Conservation (phyloP, 1,140 invertebrate genomes). For the Scylla paramamosain region DNA sequence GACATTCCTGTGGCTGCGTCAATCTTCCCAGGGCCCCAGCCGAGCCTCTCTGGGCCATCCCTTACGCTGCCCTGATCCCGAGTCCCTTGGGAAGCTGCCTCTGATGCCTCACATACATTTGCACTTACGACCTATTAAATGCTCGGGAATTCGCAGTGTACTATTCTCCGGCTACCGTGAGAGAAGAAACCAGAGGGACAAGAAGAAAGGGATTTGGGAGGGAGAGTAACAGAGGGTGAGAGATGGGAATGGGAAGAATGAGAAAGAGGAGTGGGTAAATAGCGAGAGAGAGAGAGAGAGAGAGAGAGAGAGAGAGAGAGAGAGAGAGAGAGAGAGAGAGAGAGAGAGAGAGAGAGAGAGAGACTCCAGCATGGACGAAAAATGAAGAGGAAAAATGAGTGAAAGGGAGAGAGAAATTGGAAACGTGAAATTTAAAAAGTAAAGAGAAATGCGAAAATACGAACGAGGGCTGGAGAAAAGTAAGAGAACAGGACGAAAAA, state of each 20-base stretch:
- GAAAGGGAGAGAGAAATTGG: no score
- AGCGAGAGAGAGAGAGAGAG: neutral
- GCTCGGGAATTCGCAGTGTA: constrained; percentile 33
- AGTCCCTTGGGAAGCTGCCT: neutral
- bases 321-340: constrained; percentile 50
- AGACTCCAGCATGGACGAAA: no score
- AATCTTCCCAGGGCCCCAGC: neutral
- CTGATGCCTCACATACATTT: constrained; percentile 60
- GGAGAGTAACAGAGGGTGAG: neutral
- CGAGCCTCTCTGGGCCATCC: neutral
- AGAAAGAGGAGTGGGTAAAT: neutral
- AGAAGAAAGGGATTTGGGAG: neutral
- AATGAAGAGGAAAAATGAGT: no score
- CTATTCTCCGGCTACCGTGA: neutral
- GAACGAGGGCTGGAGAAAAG: no score
- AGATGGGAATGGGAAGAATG: neutral
- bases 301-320: constrained; percentile 47
- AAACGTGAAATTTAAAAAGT: no score
- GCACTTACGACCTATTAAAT: constrained; percentile 68
- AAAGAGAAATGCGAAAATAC: no score
- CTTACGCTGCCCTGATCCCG: constrained; percentile 6
- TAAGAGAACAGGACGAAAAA: no score
- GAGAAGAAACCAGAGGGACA: neutral
- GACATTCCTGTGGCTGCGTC: neutral
- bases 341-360: constrained; percentile 25